Percentiles rank a stretch among this genome's conserved stretches.
Evolutionary conservation across 2,888 invertebrate genomes (phyloP).

Genomic region (Onchidella celtica): DNA sequence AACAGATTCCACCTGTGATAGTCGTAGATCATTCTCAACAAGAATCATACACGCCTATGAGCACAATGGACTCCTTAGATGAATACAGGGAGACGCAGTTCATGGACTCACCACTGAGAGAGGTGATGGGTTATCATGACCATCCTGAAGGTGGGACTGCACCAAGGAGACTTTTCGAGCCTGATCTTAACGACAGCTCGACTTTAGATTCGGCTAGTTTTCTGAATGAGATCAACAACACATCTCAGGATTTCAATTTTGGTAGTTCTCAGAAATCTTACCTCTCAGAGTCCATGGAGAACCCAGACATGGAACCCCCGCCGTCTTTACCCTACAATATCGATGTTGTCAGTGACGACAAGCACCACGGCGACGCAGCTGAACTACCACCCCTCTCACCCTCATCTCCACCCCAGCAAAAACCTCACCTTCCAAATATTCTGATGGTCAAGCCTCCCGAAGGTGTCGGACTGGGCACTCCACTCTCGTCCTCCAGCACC

Average conservation of each 20-base stretch:
- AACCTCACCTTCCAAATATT: not conserved
- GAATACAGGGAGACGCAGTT: slow-evolving; percentile 14
- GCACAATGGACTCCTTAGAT: not conserved
- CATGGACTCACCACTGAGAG: not conserved
- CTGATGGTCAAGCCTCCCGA: not conserved
- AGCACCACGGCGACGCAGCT: not conserved
- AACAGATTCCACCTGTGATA: not conserved
- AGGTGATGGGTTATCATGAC: not conserved
- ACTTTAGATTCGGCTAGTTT: not conserved
- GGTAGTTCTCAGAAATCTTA: not conserved
- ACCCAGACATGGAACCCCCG: not conserved
- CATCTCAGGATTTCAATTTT: not conserved
- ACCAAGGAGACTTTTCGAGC: not conserved
- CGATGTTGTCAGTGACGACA: not conserved
- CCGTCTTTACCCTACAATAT: not conserved
- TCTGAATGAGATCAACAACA: not conserved
- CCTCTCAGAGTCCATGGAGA: not conserved
- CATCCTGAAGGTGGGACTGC: not conserved
- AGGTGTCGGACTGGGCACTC: not conserved
- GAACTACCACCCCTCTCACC: not conserved
- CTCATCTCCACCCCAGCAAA: not conserved
- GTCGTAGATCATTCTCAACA: not conserved
- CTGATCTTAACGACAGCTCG: not conserved
- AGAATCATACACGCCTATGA: not conserved
- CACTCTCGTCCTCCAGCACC: not conserved